Percentiles rank a stretch among this genome's conserved stretches.
These are phyloP conservation scores for Saccopteryx leptura DNA, from an alignment of 2,113 vertebrate species.

Conservation along the genomic window DNA sequence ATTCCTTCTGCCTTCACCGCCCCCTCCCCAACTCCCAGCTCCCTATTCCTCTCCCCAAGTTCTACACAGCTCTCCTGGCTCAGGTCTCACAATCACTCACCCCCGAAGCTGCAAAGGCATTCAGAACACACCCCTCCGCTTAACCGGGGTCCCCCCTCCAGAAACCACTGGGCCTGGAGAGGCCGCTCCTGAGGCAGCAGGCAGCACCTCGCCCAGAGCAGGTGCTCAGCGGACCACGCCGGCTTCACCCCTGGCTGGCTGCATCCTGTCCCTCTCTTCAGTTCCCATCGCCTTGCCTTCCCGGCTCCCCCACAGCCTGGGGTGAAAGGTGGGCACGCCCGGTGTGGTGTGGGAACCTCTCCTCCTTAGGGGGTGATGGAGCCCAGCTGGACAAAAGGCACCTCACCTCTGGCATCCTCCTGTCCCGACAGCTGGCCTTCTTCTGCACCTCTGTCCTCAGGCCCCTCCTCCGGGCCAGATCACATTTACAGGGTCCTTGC, in stretches of 20 bases:
- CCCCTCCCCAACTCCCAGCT: background rate
- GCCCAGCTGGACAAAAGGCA: background rate
- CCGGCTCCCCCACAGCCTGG: background rate
- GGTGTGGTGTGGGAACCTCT: background rate
- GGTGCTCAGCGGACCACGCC: background rate
- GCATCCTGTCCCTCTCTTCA: background rate
- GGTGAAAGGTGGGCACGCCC: background rate
- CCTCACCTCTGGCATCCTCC: background rate
- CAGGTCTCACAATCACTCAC: background rate
- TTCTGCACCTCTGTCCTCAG: background rate
- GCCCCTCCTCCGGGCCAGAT: background rate
- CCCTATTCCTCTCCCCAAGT: background rate
- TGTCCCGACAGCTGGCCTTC: background rate
- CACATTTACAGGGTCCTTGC: too few species aligned
- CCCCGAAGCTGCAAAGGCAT: background rate
- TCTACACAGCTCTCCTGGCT: background rate
- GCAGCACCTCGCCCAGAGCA: rapidly evolving
- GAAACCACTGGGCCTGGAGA: background rate
- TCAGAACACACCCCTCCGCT: background rate
- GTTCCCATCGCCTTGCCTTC: background rate
- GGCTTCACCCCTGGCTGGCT: background rate
- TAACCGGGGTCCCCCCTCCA: background rate
- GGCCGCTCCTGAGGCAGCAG: background rate
- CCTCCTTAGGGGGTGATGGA: background rate
- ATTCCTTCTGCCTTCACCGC: too few species aligned